Base-by-base conservation (phyloP, 2,888 invertebrate genomes). In the Ichneumoninae sp. region DNA sequence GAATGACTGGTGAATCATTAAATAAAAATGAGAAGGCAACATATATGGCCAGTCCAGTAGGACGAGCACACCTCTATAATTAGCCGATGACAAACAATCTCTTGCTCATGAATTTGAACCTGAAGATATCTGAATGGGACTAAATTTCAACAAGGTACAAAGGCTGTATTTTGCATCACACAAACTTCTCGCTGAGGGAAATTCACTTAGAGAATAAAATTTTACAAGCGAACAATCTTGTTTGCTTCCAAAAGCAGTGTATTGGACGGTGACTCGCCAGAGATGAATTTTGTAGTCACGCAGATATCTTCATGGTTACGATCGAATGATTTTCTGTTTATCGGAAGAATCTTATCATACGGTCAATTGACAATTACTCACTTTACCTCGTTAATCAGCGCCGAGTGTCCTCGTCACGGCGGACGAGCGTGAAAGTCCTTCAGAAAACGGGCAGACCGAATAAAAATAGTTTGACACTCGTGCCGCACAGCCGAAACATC, bases 1-100 rank as follows among this genome's bases (percentile, higher is more conserved):
- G n/a, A 54, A 19, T 65, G 30, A 65, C 30, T 2, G 13, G 52
- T 78, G 54, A 78, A 22, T 78, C 78, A 78, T 30, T 22, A 19
- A 50, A 22, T 70, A 40, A 78, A 78, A 60, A 70, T 60, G 30
- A 40, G 33, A 36, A 13, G 30, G n/a, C 13, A 2, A 68, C n/a
- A 68, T n/a, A 52, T 65, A 44, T 44, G 3, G 16, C n/a, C 13
- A 19, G 30, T 26, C 33, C 19, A 44, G 19, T 44, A 7, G 47
- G 22, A 50, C 22, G 22, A 47, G 13, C 30, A 10, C 13, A 2
- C 0, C 33, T 63, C 60, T 63, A 63, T 63, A 33, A 63, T 63
- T 63, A 63, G 60, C 60, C 30, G 33, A 63, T 63, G 60, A 63
- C 60, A 60, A 26, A 10, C 60, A 30, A 57, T 30, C 30, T 26